Evolutionary conservation across 2,888 invertebrate species (phyloP), one percentile per base, ranked within the genome.

Genomic region (Corythucha ciliata): DNA sequence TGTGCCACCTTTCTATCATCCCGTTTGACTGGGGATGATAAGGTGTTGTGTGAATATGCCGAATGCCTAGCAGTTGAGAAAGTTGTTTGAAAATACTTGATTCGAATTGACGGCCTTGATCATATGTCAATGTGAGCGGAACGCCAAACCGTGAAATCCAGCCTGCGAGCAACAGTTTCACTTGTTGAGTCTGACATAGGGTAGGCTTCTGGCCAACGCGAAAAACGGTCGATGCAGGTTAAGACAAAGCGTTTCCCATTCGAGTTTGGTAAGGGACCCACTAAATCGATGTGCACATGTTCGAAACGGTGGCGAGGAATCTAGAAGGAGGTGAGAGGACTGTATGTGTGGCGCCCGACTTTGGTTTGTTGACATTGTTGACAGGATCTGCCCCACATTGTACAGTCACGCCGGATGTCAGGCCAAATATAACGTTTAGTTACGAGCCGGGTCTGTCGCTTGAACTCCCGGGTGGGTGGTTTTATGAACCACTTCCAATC

Each of bases 141-240:
- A 63, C 59, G 1, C 70, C 70, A 49, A 64, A 70, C 10, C 68
- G 57, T 1, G 68, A 44, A 1, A 72, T 63, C 71, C 69, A 72
- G 0, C 57, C 55, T 63, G n/a, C 54, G 45, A 1, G 66, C 67
- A 1, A 65, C 63, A 1, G 65, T 64, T 48, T 64, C 64, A 0
- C 68, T 68, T 29, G 8, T 8, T 8, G 67, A 67, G 46, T 68
- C 62, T 0, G 22, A 8, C 0, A 67, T 39, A 0, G 68, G 67
- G 16, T 62, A 54, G 1, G 59, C 66, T 49, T 67, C 67, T 10
- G 65, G 63, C 68, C 68, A 68, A 6, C 66, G 59, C 0, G 50
- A 49, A 33, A 14, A 52, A n/a, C 63, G 37, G 42, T 67, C 64
- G 4, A 65, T 59, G 12, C 61, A 60, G 0, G 67, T 67, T 0